phyloP scores from a whole-genome alignment of 2,797 vertebrate genomes.

The Paguma larvata region DNA sequence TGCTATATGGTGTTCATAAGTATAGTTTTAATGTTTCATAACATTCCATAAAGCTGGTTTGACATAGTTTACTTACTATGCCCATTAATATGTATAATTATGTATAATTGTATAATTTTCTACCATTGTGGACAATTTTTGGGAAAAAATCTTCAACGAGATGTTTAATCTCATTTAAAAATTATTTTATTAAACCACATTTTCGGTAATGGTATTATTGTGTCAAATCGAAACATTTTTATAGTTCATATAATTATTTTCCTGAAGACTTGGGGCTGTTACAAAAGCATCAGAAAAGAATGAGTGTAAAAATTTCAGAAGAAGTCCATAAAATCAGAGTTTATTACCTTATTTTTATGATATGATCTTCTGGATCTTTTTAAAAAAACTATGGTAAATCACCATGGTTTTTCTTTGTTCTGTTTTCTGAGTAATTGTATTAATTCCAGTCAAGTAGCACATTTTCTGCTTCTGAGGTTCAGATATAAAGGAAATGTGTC shows the following conservation, averaged over 20 bases:
- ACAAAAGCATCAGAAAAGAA: neutral
- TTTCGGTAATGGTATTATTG: neutral
- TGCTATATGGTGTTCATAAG: neutral
- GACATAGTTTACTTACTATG: neutral
- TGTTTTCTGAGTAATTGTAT: neutral
- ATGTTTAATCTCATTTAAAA: neutral
- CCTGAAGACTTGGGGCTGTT: neutral
- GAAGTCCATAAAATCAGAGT: neutral
- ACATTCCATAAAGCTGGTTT: neutral
- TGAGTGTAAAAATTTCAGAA: neutral
- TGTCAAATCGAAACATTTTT: neutral
- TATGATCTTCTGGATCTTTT: neutral
- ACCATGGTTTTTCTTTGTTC: neutral
- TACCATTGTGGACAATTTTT: neutral
- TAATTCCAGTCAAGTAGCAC: neutral
- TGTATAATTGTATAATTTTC: slow-evolving; percentile 16
- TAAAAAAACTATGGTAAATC: neutral
- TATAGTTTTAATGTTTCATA: neutral
- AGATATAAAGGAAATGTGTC: neutral
- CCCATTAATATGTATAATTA: neutral
- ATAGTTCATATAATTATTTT: neutral
- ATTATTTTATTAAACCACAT: neutral
- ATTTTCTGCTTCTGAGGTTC: neutral
- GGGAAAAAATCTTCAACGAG: neutral
- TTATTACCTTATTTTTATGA: neutral